These are phyloP conservation scores for Plebejus melissa DNA, from an alignment of 2,888 invertebrate species.

Conservation along the genomic window DNA sequence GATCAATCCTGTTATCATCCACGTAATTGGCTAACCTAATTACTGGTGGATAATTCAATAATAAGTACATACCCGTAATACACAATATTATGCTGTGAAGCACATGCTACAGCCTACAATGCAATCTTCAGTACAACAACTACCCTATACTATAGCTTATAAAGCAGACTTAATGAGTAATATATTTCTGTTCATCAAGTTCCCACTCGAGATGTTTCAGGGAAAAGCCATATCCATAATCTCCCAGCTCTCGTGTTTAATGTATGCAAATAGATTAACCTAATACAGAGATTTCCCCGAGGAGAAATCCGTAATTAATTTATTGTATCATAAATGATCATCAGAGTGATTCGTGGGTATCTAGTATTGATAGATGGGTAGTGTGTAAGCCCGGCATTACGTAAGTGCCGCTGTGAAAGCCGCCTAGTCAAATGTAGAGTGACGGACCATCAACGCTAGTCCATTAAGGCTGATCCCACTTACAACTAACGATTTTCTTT, in stretches of 20 bases:
- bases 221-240: slow-evolving; percentile 18
- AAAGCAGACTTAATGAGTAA: background rate
- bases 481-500: slow-evolving; percentile 33
- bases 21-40: background rate
- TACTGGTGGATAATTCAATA: background rate
- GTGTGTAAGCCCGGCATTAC: slow-evolving; percentile 52
- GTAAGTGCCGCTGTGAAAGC: slow-evolving; percentile 66
- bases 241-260: slow-evolving; percentile 17
- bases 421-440: slow-evolving; percentile 75
- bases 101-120: background rate
- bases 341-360: slow-evolving; percentile 27
- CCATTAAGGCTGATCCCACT: slow-evolving; percentile 54
- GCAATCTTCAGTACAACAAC: background rate
- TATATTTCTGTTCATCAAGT: background rate
- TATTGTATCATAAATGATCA: slow-evolving; percentile 28
- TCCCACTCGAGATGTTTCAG: background rate
- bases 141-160: background rate
- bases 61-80: background rate
- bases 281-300: slow-evolving; percentile 24
- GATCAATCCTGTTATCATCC: background rate
- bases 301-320: slow-evolving; percentile 26
- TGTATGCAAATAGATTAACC: slow-evolving; percentile 28
- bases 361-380: slow-evolving; percentile 41
- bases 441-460: slow-evolving; percentile 71
- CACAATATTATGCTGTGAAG: background rate